These are phyloP conservation scores for Varanus komodoensis DNA, from an alignment of 2,113 vertebrate genomes.

Conservation along the genomic window DNA sequence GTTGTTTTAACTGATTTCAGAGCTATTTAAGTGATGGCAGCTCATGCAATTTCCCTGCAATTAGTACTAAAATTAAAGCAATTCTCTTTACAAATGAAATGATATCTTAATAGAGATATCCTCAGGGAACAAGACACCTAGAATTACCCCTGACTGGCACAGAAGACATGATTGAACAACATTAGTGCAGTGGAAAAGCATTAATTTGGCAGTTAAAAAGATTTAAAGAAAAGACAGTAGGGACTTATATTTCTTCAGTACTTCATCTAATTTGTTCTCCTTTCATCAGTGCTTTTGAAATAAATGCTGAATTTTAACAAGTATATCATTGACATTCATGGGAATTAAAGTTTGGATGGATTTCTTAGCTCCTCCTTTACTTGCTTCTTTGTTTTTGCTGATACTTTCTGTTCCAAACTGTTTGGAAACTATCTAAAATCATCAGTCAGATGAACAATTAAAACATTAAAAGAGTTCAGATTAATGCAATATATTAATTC, in stretches of 20 bases:
- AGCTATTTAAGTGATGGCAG: background rate
- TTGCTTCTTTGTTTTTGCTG: background rate
- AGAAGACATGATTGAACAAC: slow-evolving; percentile 12
- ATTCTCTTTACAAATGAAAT: slow-evolving; percentile 24
- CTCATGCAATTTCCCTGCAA: background rate
- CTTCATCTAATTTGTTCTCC: slow-evolving; percentile 25
- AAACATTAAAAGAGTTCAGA: background rate
- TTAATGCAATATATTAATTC: background rate
- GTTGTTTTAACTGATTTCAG: background rate
- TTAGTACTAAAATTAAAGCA: slow-evolving; percentile 19
- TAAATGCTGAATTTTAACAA: slow-evolving; percentile 39
- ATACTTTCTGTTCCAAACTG: background rate
- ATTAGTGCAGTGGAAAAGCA: slow-evolving; percentile 12
- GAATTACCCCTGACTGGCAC: background rate
- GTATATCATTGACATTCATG: background rate
- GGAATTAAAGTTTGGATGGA: slow-evolving; percentile 7
- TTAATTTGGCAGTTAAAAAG: slow-evolving; percentile 39
- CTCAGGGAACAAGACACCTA: slow-evolving; percentile 1
- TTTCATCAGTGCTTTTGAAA: slow-evolving; percentile 23
- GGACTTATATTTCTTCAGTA: slow-evolving; percentile 31
- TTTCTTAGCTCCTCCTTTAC: background rate
- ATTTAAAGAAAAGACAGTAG: slow-evolving; percentile 33
- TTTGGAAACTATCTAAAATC: background rate
- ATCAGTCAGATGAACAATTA: background rate
- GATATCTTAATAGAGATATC: background rate